Base-by-base conservation (phyloP, 2,113 vertebrate genomes). In the Epinephelus moara region DNA sequence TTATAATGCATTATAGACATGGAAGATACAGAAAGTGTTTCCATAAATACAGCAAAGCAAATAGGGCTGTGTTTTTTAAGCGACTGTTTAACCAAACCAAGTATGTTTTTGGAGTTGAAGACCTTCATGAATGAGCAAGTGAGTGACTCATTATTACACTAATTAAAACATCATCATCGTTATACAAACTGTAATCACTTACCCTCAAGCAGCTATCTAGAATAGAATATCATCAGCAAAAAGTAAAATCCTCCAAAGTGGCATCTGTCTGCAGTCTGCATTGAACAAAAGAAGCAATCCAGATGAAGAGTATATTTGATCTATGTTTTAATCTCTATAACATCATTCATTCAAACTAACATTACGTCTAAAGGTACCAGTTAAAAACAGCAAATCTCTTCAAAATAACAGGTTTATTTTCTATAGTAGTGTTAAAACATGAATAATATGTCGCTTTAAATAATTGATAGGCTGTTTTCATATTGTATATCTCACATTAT, bases 331-430 rank as follows among this genome's bases (percentile, higher is more conserved):
- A 67, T 76, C 12, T 88, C 78, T 85, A 78, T 64, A 62, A 85
- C 81, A 78, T 42, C 27, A 78, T 80, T 88, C n/a, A 73, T 86
- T 85, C 19, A 78, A 84, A 85, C 80, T 73, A 87, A 78, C 72
- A 81, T 81, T 19, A 89, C 79, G 81, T 85, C 84, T 84, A 86
- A 74, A 80, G 52, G 21, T 71, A 75, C 19, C n/a, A 79, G 40
- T 80, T 64, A 76, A 77, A 90, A 92, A 92, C 78, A 82, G 62
- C 56, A 84, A 60, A 78, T 88, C 50, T 61, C 70, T 74, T 70
- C 59, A 87, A 90, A 90, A 75, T 78, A 88, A 67, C 18, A 30
- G 23, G 37, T 82, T 50, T 19, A 66, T 68, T 84, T 66, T 77
- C 45, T 50, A 61, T 21, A 71, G 45, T 45, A 86, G 62, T 52